Percentiles rank a stretch among this genome's conserved stretches.
These are phyloP conservation scores for Drosophila falleni DNA, from an alignment of 2,888 invertebrate species.

Conservation along the genomic window DNA sequence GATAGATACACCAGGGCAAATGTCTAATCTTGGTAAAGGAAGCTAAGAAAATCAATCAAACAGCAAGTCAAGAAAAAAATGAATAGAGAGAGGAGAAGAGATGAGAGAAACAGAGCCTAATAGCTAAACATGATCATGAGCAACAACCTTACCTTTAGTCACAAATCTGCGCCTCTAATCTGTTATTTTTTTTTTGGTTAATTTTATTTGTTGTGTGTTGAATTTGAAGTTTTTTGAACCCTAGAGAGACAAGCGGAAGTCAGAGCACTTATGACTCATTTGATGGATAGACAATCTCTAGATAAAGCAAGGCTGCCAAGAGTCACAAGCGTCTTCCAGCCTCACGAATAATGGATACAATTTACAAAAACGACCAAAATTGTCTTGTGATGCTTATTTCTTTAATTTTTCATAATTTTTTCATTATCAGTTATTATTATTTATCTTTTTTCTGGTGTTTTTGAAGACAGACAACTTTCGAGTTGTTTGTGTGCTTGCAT, in stretches of 20 bases:
- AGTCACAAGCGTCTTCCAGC: constrained; percentile 13
- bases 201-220: neutral
- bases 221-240: constrained; percentile 69
- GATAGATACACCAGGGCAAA: neutral
- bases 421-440: constrained; percentile 3
- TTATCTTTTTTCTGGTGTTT: constrained; percentile 3
- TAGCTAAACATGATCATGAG: constrained; percentile 45
- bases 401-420: constrained; percentile 3
- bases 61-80: neutral
- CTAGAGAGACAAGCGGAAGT: constrained; percentile 66
- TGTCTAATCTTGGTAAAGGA: constrained; percentile 4
- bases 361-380: constrained; percentile 16
- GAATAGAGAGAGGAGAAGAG: neutral
- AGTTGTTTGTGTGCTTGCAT: constrained; percentile 31
- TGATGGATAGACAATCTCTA: constrained; percentile 50
- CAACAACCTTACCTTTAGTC: constrained; percentile 37
- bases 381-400: constrained; percentile 21
- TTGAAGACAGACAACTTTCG: constrained; percentile 22
- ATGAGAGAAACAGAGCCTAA: neutral
- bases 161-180: constrained; percentile 40
- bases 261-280: constrained; percentile 67
- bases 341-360: constrained; percentile 9
- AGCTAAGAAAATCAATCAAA: constrained; percentile 20
- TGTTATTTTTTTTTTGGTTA: constrained; percentile 5
- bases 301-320: constrained; percentile 36